Evolutionary conservation across 2,888 invertebrate species (phyloP), one percentile per base, ranked within the genome.

Genomic region (Trichopoda pennipes): DNA sequence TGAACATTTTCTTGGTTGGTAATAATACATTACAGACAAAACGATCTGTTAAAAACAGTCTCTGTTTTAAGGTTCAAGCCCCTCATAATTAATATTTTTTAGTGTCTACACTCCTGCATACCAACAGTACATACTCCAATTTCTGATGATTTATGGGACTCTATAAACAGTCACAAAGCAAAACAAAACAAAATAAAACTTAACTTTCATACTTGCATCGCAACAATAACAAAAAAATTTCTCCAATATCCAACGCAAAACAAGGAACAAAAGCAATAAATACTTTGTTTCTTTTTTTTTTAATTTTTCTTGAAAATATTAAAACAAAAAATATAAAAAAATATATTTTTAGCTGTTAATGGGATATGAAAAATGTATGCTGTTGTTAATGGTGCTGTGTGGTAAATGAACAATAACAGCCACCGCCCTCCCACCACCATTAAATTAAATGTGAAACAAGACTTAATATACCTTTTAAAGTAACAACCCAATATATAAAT

Each of bases 361-460:
- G 64, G 70, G 49, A 75, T 28, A 60, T 66, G 66, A 75, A 51
- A 75, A 66, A 75, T 75, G 44, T 32, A 51, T 51, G 42, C 51
- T 76, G 49, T 38, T 56, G 83, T 60, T 44, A 49, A 38, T 63
- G 51, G 47, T 66, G 51, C 14, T 64, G 75, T 81, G 75, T 68
- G 68, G 55, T 58, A 73, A 75, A 70, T 61, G 79, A 75, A 74
- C 76, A 72, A 77, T 77, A 72, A 75, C 73, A 56, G 72, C 75
- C 78, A 78, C 79, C 79, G 75, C 75, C 80, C 80, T 77, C 76
- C 69, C 81, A 73, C 77, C 70, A 69, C 82, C 82, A 82, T 82
- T 82, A 82, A 82, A 82, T 82, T 79, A 82, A 82, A 82, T 82
- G 82, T 68, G 79, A 79, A 82, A 82, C 78, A 80, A 83, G 85